Conservation (phyloP, 2,888 invertebrate genomes). For the Oligia latruncula region DNA sequence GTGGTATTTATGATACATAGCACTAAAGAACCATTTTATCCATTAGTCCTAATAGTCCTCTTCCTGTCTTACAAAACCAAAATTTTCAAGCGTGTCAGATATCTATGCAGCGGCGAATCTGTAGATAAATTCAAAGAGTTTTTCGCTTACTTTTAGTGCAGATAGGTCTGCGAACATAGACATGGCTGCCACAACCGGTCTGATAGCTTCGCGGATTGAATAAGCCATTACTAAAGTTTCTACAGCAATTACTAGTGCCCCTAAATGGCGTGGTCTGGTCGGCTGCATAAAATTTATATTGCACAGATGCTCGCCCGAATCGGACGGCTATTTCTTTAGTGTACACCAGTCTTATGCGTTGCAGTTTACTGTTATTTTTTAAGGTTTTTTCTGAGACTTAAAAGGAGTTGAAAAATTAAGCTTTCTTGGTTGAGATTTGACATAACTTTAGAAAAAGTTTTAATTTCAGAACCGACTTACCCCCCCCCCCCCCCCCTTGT, state of each 20-base stretch:
- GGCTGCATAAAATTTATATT: slow-evolving; percentile 77
- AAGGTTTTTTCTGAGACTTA: background rate
- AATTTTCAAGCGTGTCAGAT: background rate
- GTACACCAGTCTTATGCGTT: slow-evolving; percentile 21
- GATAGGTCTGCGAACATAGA: slow-evolving; percentile 60
- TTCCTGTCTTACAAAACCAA: background rate
- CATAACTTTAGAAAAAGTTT: background rate
- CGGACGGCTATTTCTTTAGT: slow-evolving; percentile 67
- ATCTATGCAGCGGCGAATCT: slow-evolving; percentile 21
- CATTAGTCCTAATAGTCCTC: background rate
- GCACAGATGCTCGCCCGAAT: slow-evolving; percentile 76
- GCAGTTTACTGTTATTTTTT: slow-evolving; percentile 1
- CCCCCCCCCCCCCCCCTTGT: too few species aligned
- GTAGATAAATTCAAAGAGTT: slow-evolving; percentile 52
- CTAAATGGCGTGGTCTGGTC: slow-evolving; percentile 78
- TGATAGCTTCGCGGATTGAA: slow-evolving; percentile 75
- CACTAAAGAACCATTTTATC: slow-evolving; percentile 7
- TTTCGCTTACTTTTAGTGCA: slow-evolving; percentile 59
- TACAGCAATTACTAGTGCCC: slow-evolving; percentile 82
- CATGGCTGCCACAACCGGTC: slow-evolving; percentile 74
- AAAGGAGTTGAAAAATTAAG: background rate
- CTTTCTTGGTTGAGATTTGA: background rate
- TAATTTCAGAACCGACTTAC: background rate
- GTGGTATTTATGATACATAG: background rate
- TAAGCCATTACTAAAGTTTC: slow-evolving; percentile 86